phyloP scores from a whole-genome alignment of 2,797 vertebrate species.

The Euphonia xanthogaster region DNA sequence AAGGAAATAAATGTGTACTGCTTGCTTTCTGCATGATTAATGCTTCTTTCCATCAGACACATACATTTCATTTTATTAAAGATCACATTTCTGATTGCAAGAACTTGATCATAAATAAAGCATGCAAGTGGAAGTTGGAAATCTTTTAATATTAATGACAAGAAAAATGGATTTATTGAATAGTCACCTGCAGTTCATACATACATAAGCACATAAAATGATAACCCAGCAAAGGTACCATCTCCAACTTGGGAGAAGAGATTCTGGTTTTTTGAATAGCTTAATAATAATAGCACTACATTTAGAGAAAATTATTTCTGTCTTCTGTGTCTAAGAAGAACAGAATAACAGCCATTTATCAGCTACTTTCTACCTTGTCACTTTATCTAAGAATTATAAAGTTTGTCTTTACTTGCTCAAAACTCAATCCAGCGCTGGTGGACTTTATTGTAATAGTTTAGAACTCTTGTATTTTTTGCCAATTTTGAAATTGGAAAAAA shows the following conservation, averaged over 20 bases:
- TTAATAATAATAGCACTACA: conserved; percentile 3
- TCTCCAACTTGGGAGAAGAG: background rate
- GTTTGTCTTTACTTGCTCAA: background rate
- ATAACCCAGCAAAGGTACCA: background rate
- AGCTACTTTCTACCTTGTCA: background rate
- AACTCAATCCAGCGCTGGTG: background rate
- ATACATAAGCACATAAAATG: conserved; percentile 30
- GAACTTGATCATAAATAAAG: conserved; percentile 64
- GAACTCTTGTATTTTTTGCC: background rate
- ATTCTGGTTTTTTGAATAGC: background rate
- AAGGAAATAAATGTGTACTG: conserved; percentile 36
- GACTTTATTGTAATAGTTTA: background rate
- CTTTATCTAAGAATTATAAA: background rate
- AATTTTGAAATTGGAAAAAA: rapidly evolving
- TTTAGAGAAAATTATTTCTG: conserved; percentile 3
- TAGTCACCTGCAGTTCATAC: conserved; percentile 52
- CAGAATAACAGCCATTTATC: background rate
- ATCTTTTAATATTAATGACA: conserved; percentile 62
- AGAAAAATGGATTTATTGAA: conserved; percentile 64
- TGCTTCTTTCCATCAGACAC: conserved; percentile 39
- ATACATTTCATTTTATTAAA: conserved; percentile 66
- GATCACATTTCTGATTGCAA: conserved; percentile 65
- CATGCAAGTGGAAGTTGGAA: conserved; percentile 49
- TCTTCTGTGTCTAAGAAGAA: background rate
- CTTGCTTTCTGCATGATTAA: conserved; percentile 55